These are phyloP conservation scores for Corythornis cristatus DNA, from an alignment of 2,113 vertebrate genomes.

Conservation along the genomic window DNA sequence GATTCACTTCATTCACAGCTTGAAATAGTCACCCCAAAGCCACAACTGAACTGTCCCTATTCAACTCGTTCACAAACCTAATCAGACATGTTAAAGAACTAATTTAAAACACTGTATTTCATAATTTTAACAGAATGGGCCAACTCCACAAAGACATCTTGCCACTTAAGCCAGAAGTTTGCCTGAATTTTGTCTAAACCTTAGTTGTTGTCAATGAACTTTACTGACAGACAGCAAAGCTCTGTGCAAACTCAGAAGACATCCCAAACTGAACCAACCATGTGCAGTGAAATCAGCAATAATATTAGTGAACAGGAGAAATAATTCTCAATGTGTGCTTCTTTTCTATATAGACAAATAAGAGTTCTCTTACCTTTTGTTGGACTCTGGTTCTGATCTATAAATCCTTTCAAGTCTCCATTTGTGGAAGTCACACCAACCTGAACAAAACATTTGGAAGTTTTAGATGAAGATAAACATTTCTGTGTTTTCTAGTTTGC, in stretches of 20 bases:
- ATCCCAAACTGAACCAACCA: neutral
- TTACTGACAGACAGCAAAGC: neutral
- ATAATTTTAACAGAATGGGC: neutral
- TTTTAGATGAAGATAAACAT: slow-evolving; percentile 22
- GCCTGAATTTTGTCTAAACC: neutral
- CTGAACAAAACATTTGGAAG: slow-evolving; percentile 74
- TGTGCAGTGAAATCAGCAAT: neutral
- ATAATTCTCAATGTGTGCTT: neutral
- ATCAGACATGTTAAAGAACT: neutral
- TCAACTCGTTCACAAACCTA: neutral
- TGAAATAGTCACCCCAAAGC: neutral
- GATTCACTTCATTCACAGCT: neutral
- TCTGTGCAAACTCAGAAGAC: neutral
- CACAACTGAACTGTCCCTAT: neutral
- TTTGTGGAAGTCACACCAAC: slow-evolving; percentile 77
- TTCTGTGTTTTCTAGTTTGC: neutral
- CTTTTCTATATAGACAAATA: neutral
- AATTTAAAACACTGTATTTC: neutral
- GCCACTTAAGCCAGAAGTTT: neutral
- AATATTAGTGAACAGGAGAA: neutral
- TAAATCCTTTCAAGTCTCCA: slow-evolving; percentile 79
- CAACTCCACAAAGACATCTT: neutral
- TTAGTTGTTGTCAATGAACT: neutral
- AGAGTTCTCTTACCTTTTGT: slow-evolving; percentile 78
- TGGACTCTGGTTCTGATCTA: slow-evolving; percentile 80